A percentile compares a stretch with the other conserved stretches of the same genome.
Conservation (phyloP, 2,113 vertebrate species). For the Marmota flaviventris region DNA sequence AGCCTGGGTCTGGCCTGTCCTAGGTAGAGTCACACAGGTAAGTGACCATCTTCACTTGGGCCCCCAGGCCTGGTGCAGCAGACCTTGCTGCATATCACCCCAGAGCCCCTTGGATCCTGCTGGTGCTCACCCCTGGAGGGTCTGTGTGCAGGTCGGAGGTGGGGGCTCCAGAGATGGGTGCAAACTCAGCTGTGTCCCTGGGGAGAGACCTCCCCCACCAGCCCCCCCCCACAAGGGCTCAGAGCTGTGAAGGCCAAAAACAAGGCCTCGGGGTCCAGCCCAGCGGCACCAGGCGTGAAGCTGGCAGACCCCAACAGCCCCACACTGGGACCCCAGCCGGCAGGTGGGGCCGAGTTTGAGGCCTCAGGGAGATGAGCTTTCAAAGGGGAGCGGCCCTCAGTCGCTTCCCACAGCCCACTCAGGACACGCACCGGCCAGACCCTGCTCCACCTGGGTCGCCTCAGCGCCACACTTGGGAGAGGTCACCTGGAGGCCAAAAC, state of each 20-base stretch:
- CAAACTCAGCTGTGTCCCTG: not conserved
- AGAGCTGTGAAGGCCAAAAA: not conserved
- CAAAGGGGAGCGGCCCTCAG: not conserved
- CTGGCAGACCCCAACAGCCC: not conserved
- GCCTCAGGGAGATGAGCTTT: not conserved
- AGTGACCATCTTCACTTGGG: no score
- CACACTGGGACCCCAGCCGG: not conserved
- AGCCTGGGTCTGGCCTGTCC: not conserved
- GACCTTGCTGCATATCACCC: no score
- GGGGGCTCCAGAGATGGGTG: not conserved
- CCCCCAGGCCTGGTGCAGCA: not conserved
- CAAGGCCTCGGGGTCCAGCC: not conserved
- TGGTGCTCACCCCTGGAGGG: not conserved
- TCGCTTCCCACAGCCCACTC: not conserved
- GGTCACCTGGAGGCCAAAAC: not conserved
- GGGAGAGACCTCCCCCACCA: fast-evolving
- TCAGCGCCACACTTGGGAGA: not conserved
- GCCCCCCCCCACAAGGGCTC: not conserved
- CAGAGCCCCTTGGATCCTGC: not conserved
- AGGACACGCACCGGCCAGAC: not conserved
- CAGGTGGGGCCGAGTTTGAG: slow-evolving; percentile 28
- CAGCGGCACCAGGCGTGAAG: not conserved
- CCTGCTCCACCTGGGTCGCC: not conserved
- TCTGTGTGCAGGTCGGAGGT: not conserved
- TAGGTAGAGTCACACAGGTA: not conserved